These are phyloP conservation scores for Megalurothrips usitatus DNA, from an alignment of 2,888 invertebrate species.

Conservation along the genomic window DNA sequence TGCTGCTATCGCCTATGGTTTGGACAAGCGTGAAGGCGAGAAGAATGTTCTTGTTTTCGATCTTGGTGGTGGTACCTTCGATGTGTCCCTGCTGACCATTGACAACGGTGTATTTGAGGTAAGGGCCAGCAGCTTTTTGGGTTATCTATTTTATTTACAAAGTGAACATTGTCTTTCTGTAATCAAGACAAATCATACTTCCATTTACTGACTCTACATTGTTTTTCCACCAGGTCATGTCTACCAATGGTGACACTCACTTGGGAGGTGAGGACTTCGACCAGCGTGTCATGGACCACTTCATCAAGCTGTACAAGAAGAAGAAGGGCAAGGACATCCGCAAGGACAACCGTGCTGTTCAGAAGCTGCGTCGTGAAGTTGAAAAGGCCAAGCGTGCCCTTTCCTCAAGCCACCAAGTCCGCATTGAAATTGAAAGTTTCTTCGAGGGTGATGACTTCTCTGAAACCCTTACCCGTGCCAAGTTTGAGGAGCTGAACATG, in stretches of 20 bases:
- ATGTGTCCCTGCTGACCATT: slow-evolving; percentile 95
- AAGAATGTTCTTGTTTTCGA: slow-evolving; percentile 98
- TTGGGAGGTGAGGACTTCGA: slow-evolving; percentile 99
- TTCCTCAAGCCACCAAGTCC: slow-evolving; percentile 90
- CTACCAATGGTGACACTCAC: slow-evolving; percentile 94
- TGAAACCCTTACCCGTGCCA: slow-evolving; percentile 94
- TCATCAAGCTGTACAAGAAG: slow-evolving; percentile 97
- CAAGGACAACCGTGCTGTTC: slow-evolving; percentile 89
- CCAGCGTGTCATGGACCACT: slow-evolving; percentile 97
- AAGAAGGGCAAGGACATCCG: slow-evolving; percentile 97
- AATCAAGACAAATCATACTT: neutral
- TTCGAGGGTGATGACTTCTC: slow-evolving; percentile 98
- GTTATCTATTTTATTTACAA: neutral
- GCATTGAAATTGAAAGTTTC: slow-evolving; percentile 98
- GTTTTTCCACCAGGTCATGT: slow-evolving; percentile 54
- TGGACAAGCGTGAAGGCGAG: slow-evolving; percentile 95
- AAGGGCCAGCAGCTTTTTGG: slow-evolving; percentile 5
- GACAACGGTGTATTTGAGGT: slow-evolving; percentile 98
- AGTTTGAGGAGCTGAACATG: slow-evolving; percentile 98
- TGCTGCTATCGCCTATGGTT: slow-evolving; percentile 93
- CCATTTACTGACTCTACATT: slow-evolving; percentile 9
- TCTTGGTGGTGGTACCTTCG: slow-evolving; percentile 98
- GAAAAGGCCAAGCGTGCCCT: slow-evolving; percentile 96
- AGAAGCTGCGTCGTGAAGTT: slow-evolving; percentile 93
- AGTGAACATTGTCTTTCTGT: neutral